Percentiles rank a stretch among this genome's conserved stretches.
These are phyloP conservation scores for Psilopsiagon aurifrons DNA, from an alignment of 2,113 vertebrate species.

Conservation along the genomic window DNA sequence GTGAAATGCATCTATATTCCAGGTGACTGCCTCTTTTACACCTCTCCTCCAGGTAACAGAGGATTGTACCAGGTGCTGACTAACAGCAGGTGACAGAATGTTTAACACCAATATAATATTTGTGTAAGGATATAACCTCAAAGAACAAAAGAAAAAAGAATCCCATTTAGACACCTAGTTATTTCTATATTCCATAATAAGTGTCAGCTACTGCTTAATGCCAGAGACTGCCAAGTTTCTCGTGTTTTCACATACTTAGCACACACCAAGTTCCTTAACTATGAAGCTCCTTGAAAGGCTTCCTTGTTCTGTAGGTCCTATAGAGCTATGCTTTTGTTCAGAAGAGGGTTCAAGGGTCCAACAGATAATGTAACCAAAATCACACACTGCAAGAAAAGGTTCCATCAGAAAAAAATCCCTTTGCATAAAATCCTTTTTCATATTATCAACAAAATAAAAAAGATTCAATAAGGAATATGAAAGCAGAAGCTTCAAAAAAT, in stretches of 20 bases:
- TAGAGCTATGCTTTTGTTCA: not conserved
- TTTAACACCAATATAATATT: slow-evolving; percentile 1
- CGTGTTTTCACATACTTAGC: not conserved
- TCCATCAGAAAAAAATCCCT: not conserved
- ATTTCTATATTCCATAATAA: not conserved
- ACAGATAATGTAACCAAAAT: not conserved
- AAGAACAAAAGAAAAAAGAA: not conserved
- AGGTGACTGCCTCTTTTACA: not conserved
- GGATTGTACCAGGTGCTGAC: not conserved
- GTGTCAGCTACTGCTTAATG: not conserved
- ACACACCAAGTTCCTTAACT: not conserved
- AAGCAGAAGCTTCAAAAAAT: not conserved
- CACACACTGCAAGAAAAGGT: not conserved
- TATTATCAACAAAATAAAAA: not conserved
- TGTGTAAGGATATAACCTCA: not conserved
- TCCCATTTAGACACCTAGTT: not conserved
- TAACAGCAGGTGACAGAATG: slow-evolving; percentile 6
- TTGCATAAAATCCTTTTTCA: not conserved
- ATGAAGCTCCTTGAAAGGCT: not conserved
- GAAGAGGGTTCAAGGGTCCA: not conserved
- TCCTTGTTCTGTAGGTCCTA: not conserved
- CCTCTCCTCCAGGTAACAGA: not conserved
- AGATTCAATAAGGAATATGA: not conserved
- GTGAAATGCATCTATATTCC: not conserved
- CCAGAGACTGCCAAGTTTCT: not conserved